These are phyloP conservation scores for Nephrocerus scutellatus DNA, from an alignment of 2,888 invertebrate species.

Conservation along the genomic window DNA sequence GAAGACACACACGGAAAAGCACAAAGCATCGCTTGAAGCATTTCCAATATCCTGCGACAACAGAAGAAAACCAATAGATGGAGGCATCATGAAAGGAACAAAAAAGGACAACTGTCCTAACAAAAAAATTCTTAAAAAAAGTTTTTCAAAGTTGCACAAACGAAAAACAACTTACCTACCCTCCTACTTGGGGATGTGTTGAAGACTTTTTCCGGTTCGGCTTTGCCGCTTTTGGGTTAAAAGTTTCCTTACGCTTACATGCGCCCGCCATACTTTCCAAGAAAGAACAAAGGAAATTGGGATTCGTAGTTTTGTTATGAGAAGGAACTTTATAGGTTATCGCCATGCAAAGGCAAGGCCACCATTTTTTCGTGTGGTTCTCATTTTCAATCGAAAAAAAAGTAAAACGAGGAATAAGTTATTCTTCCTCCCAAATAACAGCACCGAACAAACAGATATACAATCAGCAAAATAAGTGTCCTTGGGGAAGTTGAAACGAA, in stretches of 20 bases:
- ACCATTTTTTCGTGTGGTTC: conserved; percentile 24
- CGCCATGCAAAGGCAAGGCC: conserved; percentile 25
- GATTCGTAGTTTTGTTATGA: conserved; percentile 15
- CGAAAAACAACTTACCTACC: conserved; percentile 23
- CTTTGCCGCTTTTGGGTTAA: no score
- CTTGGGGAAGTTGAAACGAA: no score
- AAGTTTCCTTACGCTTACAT: conserved; percentile 17
- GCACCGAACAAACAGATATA: conserved; percentile 18
- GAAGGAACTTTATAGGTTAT: neutral
- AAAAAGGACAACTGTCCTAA: no score
- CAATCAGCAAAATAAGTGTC: conserved; percentile 13
- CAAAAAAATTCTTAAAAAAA: conserved; percentile 30
- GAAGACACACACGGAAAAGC: no score
- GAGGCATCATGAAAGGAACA: no score
- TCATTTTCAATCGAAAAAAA: conserved; percentile 15
- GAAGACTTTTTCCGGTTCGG: conserved; percentile 22
- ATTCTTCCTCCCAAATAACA: conserved; percentile 22
- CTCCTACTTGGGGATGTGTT: conserved; percentile 16
- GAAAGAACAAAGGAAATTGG: conserved; percentile 27
- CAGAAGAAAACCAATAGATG: no score
- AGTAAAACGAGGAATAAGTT: conserved; percentile 21
- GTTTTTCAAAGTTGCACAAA: conserved; percentile 32
- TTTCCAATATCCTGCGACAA: no score
- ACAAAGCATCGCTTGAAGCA: no score
- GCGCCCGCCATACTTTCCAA: conserved; percentile 14